A percentile compares a stretch with the other conserved stretches of the same genome.
These are phyloP conservation scores for Gibbula magus DNA, from an alignment of 2,888 invertebrate genomes.

Conservation along the genomic window DNA sequence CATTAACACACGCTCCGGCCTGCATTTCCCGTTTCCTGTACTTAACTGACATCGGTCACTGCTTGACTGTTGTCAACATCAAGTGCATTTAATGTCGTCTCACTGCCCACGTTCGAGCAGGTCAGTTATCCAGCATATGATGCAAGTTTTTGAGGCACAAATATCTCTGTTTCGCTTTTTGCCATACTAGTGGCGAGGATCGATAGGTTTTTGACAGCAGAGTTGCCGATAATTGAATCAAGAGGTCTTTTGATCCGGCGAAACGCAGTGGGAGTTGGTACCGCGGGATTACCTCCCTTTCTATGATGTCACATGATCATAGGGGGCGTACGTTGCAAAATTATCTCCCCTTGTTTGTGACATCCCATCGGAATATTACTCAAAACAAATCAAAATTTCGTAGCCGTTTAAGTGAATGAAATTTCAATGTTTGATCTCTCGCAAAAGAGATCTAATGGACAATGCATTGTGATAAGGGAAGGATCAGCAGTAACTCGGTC, in stretches of 20 bases:
- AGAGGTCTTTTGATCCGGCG: conserved; percentile 1
- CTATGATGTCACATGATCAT: background rate
- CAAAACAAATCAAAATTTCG: too few relatives aligned
- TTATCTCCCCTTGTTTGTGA: conserved; percentile 6
- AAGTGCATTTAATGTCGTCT: too few relatives aligned
- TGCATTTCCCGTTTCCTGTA: too few relatives aligned
- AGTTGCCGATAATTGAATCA: conserved; percentile 3
- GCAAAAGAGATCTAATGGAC: too few relatives aligned
- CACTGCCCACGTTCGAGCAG: too few relatives aligned
- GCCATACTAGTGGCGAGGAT: background rate
- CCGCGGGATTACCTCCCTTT: background rate
- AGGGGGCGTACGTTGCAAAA: background rate
- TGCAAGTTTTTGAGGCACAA: background rate
- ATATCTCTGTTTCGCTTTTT: background rate
- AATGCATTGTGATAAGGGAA: too few relatives aligned
- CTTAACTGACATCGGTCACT: too few relatives aligned
- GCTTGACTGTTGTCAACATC: too few relatives aligned
- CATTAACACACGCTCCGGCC: too few relatives aligned
- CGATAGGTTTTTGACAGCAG: conserved; percentile 13
- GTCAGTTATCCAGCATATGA: background rate
- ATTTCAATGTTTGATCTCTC: too few relatives aligned
- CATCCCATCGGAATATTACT: background rate
- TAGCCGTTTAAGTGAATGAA: too few relatives aligned
- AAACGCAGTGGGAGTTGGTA: background rate
- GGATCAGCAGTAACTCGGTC: too few relatives aligned